Percentiles rank a stretch among this genome's conserved stretches.
phyloP scores from a whole-genome alignment of 2,888 invertebrate genomes.

The Spisula solida region DNA sequence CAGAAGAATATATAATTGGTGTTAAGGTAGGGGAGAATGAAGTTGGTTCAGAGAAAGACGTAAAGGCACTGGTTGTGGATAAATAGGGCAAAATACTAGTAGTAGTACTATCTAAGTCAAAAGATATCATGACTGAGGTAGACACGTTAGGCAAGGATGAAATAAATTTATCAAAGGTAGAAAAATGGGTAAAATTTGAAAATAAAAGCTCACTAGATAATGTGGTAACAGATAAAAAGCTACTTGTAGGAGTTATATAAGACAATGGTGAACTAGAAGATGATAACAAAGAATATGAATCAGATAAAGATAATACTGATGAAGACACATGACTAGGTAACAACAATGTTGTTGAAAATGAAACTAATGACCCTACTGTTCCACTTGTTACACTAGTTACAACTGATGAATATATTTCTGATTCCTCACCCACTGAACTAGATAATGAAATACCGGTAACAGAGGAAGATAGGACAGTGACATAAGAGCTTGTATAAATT shows the following conservation, averaged over 20 bases:
- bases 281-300: background rate
- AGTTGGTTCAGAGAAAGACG: background rate
- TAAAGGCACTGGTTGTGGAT: background rate
- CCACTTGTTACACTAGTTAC: background rate
- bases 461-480: background rate
- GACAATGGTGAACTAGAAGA: background rate
- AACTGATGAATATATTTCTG: background rate
- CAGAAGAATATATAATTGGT: background rate
- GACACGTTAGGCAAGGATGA: background rate
- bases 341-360: conserved; percentile 16
- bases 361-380: background rate
- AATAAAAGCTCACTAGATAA: background rate
- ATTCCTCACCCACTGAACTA: background rate
- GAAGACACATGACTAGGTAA: conserved; percentile 11
- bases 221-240: background rate
- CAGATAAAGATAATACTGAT: background rate
- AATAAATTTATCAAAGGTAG: background rate
- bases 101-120: background rate
- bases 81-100: background rate
- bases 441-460: background rate
- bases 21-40: background rate
- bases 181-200: background rate
- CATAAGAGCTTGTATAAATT: background rate
- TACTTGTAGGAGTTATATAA: background rate
- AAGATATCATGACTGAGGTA: background rate